phyloP scores from a whole-genome alignment of 2,113 vertebrate species.

The Promerops cafer region DNA sequence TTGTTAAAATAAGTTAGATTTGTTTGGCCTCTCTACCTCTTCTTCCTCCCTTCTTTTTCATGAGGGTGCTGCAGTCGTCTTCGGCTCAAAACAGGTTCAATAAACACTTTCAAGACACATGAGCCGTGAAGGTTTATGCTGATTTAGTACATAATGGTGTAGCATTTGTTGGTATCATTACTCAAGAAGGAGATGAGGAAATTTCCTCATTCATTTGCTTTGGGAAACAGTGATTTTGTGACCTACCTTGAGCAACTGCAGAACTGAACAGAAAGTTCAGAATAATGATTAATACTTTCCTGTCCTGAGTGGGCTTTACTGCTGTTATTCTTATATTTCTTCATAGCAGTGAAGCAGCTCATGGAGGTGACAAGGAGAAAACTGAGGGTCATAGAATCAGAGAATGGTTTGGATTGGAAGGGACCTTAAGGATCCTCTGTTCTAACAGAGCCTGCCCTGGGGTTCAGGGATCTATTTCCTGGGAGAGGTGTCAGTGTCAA shows the following conservation, averaged over 20 bases:
- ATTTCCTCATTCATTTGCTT: conserved; percentile 10
- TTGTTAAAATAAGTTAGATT: not conserved
- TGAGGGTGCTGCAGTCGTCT: not conserved
- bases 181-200: conserved; percentile 28
- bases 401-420: not conserved
- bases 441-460: not conserved
- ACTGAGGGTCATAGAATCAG: not conserved
- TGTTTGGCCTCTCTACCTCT: not conserved
- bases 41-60: not conserved
- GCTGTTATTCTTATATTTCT: not conserved
- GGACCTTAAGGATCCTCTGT: not conserved
- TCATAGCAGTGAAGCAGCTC: not conserved
- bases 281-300: not conserved
- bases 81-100: conserved; percentile 21
- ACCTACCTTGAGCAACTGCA: not conserved
- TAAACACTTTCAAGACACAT: conserved; percentile 22
- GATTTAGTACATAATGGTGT: not conserved
- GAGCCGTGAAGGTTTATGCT: conserved; percentile 29
- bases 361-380: not conserved
- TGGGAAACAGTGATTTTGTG: not conserved
- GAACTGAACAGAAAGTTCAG: not conserved
- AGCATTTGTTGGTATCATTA: conserved; percentile 26
- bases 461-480: not conserved
- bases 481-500: not conserved
- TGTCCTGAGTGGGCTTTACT: not conserved